These are phyloP conservation scores for Macrophya annulata DNA, from an alignment of 2,888 invertebrate genomes.

Conservation along the genomic window DNA sequence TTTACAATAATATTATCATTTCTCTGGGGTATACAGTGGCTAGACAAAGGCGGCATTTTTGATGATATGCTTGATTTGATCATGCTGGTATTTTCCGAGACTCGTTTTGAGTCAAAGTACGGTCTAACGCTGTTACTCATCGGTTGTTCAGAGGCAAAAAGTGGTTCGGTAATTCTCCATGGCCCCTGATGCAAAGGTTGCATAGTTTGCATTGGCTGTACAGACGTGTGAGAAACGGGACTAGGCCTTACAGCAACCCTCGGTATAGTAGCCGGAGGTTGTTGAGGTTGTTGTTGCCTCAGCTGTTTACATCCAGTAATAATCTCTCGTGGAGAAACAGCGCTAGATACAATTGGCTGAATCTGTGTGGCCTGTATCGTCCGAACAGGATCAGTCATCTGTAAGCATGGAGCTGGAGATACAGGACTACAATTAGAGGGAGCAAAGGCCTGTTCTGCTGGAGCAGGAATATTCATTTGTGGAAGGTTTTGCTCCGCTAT, in stretches of 20 bases:
- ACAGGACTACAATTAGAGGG: constrained; percentile 65
- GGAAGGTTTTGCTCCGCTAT: constrained; percentile 65
- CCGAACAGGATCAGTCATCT: constrained; percentile 64
- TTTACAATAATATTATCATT: constrained; percentile 69
- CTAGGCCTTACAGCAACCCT: constrained; percentile 76
- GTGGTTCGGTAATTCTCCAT: constrained; percentile 72
- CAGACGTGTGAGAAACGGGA: constrained; percentile 69
- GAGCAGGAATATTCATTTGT: constrained; percentile 66
- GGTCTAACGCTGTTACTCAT: constrained; percentile 72
- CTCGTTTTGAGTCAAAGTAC: constrained; percentile 76
- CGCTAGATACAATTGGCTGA: constrained; percentile 61
- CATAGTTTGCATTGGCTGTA: constrained; percentile 57
- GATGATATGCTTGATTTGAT: constrained; percentile 75
- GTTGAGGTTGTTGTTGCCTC: constrained; percentile 60
- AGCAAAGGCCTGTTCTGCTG: constrained; percentile 63
- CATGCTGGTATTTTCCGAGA: constrained; percentile 77
- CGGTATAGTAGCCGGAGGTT: constrained; percentile 70
- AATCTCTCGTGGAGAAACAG: constrained; percentile 62
- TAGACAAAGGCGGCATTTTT: constrained; percentile 72
- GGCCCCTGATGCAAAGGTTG: constrained; percentile 58
- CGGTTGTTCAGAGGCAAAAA: constrained; percentile 70
- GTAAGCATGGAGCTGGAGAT: constrained; percentile 63
- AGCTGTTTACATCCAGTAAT: constrained; percentile 64
- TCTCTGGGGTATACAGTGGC: constrained; percentile 71
- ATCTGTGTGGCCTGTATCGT: constrained; percentile 65